Base-by-base conservation (phyloP, 1,140 invertebrate species). In the Chrysomallon squamiferum region DNA sequence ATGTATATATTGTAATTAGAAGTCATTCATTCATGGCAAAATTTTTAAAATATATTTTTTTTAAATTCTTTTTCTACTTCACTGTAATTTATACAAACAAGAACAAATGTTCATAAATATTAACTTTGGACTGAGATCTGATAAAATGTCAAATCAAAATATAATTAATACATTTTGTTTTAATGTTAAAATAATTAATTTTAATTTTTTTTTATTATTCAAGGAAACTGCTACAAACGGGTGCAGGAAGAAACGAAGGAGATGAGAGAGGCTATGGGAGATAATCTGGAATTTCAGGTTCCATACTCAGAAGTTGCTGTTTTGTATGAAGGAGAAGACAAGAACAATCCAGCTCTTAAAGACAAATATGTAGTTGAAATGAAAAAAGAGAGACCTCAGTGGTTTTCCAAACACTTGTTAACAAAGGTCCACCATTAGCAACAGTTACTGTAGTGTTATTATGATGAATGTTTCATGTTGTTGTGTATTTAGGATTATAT, bases 271-370 rank as follows among this genome's bases (percentile, higher is more conserved):
- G 87, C 89, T 70, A 94, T 96, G 69, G 82, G 90, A 77, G 82
- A 90, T 47, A 87, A 92, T 73, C 89, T 90, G 56, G 77, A 92
- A 18, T 74, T 74, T 47, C 81, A 88, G 11, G 91, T 93, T 5
- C 88, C 95, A 50, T 92, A 95, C 80, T 87, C 93, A 79, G 92
- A 95, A 84, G 91, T 96, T 2, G 86, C 93, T 50, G 90, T 95
- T 5, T 78, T 95, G 1, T 96, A 95, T 83, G 88, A 94, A 79
- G 91, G 91, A 59, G 94, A 96, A 83, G 89, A 88, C 74, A 73
- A 87, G 22, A 84, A 89, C 35, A 65, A 81, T 18, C 68, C 75
- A 50, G 74, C 79, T 43, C 81, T 83, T 35, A 68, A 89, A 5
- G 85, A 85, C 3, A 91, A 92, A 80, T 85, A 89, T 67, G 87